Conservation (phyloP, 2,113 vertebrate genomes). For the Piprites chloris region DNA sequence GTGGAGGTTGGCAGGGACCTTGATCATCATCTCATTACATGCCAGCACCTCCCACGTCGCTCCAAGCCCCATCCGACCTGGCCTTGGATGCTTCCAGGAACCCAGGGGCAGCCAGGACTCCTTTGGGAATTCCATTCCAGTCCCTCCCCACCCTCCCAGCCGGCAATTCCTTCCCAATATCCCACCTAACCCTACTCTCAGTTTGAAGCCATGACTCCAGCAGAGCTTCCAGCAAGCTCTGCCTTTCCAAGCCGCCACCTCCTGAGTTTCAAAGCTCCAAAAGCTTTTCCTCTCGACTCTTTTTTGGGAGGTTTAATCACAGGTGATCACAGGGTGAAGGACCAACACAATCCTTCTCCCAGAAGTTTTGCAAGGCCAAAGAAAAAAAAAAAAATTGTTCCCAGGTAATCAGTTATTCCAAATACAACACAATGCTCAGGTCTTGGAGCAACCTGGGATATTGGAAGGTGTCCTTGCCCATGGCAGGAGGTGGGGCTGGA, state of each 20-base stretch:
- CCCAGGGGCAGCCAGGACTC: neutral
- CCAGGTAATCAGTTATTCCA: neutral
- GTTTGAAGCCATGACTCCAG: neutral
- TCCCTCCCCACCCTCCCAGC: fast-evolving
- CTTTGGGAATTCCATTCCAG: fast-evolving
- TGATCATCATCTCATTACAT: neutral
- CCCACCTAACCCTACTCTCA: neutral
- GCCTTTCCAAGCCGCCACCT: neutral
- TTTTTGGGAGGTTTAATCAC: neutral
- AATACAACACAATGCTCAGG: fast-evolving
- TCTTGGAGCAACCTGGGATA: neutral
- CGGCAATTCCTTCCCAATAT: neutral
- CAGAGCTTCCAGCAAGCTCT: neutral
- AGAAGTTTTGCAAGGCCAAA: neutral
- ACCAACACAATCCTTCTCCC: neutral
- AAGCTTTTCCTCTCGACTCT: fast-evolving
- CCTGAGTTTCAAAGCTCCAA: fast-evolving
- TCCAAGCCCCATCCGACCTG: neutral
- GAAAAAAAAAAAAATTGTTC: neutral
- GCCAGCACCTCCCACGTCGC: fast-evolving
- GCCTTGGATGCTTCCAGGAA: neutral
- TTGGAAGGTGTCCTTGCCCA: neutral
- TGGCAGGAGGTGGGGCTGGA: neutral
- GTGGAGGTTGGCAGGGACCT: neutral
- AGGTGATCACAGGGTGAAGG: neutral